These are phyloP conservation scores for Gisinianus flammeolus DNA, from an alignment of 2,888 invertebrate species.

Conservation along the genomic window DNA sequence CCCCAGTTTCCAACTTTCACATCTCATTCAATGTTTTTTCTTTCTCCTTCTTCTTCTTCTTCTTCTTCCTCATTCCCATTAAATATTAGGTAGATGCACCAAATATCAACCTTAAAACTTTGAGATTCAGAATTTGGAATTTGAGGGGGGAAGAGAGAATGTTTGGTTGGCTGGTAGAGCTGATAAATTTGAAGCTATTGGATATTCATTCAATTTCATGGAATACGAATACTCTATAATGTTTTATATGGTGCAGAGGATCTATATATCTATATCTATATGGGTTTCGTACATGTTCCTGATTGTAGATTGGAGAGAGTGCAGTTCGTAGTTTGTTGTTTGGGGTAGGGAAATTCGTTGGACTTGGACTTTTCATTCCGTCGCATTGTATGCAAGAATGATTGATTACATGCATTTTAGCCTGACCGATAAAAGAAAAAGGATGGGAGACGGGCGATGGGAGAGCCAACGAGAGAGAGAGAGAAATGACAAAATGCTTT, in stretches of 20 bases:
- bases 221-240: too few relatives aligned
- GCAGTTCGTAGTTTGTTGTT: neutral
- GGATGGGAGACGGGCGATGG: neutral
- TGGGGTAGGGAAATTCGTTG: neutral
- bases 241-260: neutral
- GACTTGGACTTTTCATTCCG: constrained; percentile 5
- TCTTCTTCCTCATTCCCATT: neutral
- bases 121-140: neutral
- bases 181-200: neutral
- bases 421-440: constrained; percentile 41
- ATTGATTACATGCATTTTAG: constrained; percentile 44
- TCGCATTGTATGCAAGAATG: constrained; percentile 22
- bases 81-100: too few relatives aligned
- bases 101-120: neutral
- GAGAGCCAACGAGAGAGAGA: neutral
- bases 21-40: neutral
- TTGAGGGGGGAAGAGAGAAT: neutral
- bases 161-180: neutral
- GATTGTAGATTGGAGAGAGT: neutral
- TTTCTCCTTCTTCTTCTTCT: neutral
- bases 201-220: too few relatives aligned
- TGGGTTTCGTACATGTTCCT: neutral
- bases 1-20: neutral
- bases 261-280: neutral
- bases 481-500: constrained; percentile 19